These are phyloP conservation scores for Epinephelus lanceolatus DNA, from an alignment of 2,113 vertebrate species.

Conservation along the genomic window DNA sequence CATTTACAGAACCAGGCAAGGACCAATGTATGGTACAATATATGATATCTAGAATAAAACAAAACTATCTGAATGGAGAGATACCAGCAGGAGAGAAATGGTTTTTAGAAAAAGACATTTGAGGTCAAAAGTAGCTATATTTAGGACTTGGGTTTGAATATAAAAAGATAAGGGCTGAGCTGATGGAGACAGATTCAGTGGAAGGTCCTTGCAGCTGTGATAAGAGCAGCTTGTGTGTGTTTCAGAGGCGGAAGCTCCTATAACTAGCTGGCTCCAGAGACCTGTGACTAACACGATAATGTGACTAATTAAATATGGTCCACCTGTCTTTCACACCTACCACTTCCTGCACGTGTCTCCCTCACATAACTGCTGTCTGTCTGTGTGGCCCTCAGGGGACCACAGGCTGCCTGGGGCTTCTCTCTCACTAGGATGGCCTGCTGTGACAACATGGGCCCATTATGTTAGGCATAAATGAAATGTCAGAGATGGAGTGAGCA, in stretches of 20 bases:
- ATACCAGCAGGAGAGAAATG: too few species aligned
- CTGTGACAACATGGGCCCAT: constrained; percentile 5
- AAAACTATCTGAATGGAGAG: too few species aligned
- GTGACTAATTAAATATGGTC: constrained; percentile 38
- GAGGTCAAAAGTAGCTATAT: neutral
- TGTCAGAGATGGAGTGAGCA: neutral
- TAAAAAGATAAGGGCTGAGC: neutral
- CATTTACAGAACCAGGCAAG: too few species aligned
- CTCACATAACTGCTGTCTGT: constrained; percentile 22
- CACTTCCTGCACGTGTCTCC: constrained; percentile 3
- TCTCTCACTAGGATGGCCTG: constrained; percentile 1
- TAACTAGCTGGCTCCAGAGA: constrained; percentile 7
- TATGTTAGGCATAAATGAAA: constrained; percentile 30
- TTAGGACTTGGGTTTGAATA: neutral
- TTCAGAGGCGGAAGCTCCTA: neutral
- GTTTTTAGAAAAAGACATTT: neutral
- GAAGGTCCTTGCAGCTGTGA: neutral
- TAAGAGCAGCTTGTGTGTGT: constrained; percentile 3
- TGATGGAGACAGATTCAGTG: neutral
- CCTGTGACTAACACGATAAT: constrained; percentile 12
- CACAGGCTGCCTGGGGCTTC: constrained; percentile 8
- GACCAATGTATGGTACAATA: too few species aligned
- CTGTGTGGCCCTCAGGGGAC: neutral
- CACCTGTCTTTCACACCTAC: constrained; percentile 36
- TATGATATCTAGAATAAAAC: too few species aligned